Conservation (phyloP, 2,888 invertebrate species). For the Drosophila nr. medialis region DNA sequence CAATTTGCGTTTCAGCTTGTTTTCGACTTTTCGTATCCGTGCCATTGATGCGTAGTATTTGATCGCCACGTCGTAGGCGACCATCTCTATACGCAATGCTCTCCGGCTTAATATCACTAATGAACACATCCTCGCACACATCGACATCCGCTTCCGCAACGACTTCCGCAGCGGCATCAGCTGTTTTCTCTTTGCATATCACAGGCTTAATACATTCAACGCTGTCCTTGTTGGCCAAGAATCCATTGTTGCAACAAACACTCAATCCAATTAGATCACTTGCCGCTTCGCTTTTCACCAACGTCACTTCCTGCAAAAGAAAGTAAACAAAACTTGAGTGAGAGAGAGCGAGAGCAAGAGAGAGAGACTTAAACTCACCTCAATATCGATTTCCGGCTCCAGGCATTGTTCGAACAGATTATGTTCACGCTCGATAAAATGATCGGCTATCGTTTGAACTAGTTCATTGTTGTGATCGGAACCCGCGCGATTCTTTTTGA, state of each 20-base stretch:
- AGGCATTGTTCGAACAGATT: conserved; percentile 86
- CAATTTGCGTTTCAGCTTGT: conserved; percentile 87
- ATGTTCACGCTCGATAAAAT: conserved; percentile 83
- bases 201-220: conserved; percentile 40
- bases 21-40: conserved; percentile 87
- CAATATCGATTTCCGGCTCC: conserved; percentile 86
- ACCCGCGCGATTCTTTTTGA: conserved; percentile 19
- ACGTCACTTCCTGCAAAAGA: conserved; percentile 87
- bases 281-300: conserved; percentile 86
- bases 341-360: not conserved
- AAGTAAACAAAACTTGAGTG: not conserved
- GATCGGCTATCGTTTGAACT: conserved; percentile 68
- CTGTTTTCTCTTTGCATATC: conserved; percentile 38
- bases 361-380: conserved; percentile 82
- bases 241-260: conserved; percentile 86
- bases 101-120: conserved; percentile 88
- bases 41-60: conserved; percentile 88
- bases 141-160: conserved; percentile 84
- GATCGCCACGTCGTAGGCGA: conserved; percentile 87
- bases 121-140: conserved; percentile 87
- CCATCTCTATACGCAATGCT: conserved; percentile 87
- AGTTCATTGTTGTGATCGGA: conserved; percentile 34
- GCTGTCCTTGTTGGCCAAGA: conserved; percentile 27
- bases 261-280: conserved; percentile 89
- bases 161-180: conserved; percentile 81